Percentiles rank a stretch among this genome's conserved stretches.
These are phyloP conservation scores for Lipophrys pholis DNA, from an alignment of 2,113 vertebrate genomes.

Conservation along the genomic window DNA sequence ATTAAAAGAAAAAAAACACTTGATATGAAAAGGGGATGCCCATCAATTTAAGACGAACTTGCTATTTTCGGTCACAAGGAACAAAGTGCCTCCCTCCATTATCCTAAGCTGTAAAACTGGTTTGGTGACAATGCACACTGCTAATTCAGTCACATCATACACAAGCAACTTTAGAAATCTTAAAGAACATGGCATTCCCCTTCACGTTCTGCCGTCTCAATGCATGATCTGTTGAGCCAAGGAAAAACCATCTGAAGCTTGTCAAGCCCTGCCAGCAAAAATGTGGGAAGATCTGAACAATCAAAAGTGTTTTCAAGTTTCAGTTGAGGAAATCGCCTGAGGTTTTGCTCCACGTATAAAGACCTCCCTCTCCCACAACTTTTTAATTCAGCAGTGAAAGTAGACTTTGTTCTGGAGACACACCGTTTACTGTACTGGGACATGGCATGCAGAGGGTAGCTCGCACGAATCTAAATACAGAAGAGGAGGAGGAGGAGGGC, in stretches of 20 bases:
- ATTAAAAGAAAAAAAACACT: not conserved
- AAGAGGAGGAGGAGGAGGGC: slow-evolving; percentile 24
- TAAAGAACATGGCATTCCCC: slow-evolving; percentile 34
- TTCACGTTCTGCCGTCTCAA: slow-evolving; percentile 25
- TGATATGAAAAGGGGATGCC: not conserved
- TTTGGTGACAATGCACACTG: slow-evolving; percentile 4
- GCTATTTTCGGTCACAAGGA: not conserved
- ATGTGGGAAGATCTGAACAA: slow-evolving; percentile 48
- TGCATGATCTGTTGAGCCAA: slow-evolving; percentile 22
- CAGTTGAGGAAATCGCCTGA: slow-evolving; percentile 46
- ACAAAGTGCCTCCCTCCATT: not conserved
- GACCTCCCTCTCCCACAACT: slow-evolving; percentile 26
- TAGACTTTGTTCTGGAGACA: slow-evolving; percentile 50
- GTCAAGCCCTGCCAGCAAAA: slow-evolving; percentile 30
- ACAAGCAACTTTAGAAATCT: not conserved
- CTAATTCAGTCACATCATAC: not conserved
- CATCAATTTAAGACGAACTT: not conserved
- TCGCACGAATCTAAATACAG: slow-evolving; percentile 20
- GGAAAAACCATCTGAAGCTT: slow-evolving; percentile 46
- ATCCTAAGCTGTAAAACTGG: slow-evolving; percentile 7
- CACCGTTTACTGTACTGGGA: slow-evolving; percentile 36
- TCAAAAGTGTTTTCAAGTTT: slow-evolving; percentile 15
- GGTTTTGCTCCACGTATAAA: slow-evolving; percentile 43
- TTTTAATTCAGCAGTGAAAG: slow-evolving; percentile 44
- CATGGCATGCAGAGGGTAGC: slow-evolving; percentile 37